Evolutionary conservation across 2,113 vertebrate species (phyloP).

Genomic region (Centrocercus urophasianus): DNA sequence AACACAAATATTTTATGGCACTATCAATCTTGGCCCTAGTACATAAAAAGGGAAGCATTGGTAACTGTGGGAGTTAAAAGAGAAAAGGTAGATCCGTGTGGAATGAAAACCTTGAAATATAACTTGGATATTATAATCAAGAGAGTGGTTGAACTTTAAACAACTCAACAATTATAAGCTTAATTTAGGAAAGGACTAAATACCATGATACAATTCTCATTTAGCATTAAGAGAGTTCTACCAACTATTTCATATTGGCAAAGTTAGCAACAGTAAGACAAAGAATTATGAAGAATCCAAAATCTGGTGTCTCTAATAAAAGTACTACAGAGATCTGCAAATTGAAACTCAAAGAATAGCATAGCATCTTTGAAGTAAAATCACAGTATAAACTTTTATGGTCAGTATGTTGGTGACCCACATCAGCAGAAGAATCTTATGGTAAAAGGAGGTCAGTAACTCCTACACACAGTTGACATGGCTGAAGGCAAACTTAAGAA

Average conservation of each 20-base stretch:
- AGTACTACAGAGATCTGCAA: background rate
- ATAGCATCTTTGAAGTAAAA: background rate
- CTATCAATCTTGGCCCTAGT: background rate
- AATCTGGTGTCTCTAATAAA: background rate
- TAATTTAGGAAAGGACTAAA: background rate
- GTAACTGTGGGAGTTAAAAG: background rate
- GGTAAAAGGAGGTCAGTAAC: background rate
- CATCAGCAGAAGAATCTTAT: background rate
- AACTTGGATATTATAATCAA: background rate
- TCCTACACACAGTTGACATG: background rate
- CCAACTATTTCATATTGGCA: background rate
- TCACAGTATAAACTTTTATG: background rate
- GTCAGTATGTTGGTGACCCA: background rate
- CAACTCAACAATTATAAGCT: background rate
- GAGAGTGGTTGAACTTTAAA: background rate
- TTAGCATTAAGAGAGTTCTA: background rate
- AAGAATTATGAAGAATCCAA: background rate
- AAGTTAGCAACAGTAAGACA: background rate
- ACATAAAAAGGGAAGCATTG: background rate
- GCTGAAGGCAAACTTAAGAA: background rate
- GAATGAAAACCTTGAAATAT: background rate
- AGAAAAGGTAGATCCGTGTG: background rate
- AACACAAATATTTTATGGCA: background rate
- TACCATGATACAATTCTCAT: background rate
- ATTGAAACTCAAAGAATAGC: background rate